A percentile compares a stretch with the other conserved stretches of the same genome.
phyloP scores from a whole-genome alignment of 2,113 vertebrate species.

The Morone chrysops region DNA sequence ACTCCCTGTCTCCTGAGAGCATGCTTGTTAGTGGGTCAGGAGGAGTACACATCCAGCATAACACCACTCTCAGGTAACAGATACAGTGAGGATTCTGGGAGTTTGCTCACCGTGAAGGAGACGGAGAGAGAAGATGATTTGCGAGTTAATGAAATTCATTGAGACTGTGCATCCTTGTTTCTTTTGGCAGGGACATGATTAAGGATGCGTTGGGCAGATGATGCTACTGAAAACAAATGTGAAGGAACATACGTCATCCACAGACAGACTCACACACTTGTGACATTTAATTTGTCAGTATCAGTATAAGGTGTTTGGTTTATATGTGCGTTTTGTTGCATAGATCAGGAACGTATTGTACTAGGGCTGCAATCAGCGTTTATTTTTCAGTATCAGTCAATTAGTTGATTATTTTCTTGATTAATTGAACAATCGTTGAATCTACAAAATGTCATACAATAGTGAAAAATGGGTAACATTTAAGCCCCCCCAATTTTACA shows the following conservation, averaged over 20 bases:
- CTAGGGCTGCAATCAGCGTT: background rate
- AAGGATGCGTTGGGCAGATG: slow-evolving; percentile 58
- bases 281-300: slow-evolving; percentile 1
- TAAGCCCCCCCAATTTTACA: background rate
- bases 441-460: background rate
- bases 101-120: slow-evolving; percentile 11
- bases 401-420: background rate
- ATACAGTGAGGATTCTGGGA: slow-evolving; percentile 24
- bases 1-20: slow-evolving; percentile 37
- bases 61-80: slow-evolving; percentile 47
- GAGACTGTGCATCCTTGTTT: slow-evolving; percentile 51
- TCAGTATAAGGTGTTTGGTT: background rate
- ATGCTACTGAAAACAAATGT: slow-evolving; percentile 36
- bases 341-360: background rate
- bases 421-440: background rate
- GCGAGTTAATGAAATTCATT: slow-evolving; percentile 64
- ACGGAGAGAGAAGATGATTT: slow-evolving; percentile 21
- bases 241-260: slow-evolving; percentile 37
- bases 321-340: slow-evolving; percentile 10
- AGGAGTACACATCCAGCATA: slow-evolving; percentile 40
- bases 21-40: slow-evolving; percentile 56
- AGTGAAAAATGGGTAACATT: background rate
- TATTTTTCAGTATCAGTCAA: background rate
- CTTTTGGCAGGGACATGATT: slow-evolving; percentile 61
- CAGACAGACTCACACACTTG: slow-evolving; percentile 1